Evolutionary conservation across 1,140 invertebrate genomes (phyloP).

Genomic region (Bemisia tabaci): DNA sequence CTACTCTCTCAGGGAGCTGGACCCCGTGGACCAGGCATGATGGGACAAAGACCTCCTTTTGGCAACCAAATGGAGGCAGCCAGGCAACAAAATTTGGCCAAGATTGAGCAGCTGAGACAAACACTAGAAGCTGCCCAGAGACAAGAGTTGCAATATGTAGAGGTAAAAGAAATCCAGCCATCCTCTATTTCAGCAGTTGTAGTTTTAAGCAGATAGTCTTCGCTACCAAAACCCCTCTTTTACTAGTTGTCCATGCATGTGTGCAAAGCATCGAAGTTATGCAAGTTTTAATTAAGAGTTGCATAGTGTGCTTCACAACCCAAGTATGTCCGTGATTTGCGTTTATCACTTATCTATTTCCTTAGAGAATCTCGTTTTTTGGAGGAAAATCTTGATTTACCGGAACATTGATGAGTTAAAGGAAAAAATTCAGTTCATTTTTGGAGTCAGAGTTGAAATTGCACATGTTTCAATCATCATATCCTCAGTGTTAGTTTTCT

Average conservation of each 20-base stretch:
- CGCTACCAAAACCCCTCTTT: neutral
- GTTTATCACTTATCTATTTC: too few species aligned
- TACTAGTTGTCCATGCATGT: too few species aligned
- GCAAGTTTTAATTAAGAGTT: neutral
- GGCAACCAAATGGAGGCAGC: slow-evolving; percentile 42
- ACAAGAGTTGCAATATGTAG: slow-evolving; percentile 59
- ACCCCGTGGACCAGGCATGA: slow-evolving; percentile 21
- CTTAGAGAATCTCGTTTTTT: too few species aligned
- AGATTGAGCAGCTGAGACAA: slow-evolving; percentile 51
- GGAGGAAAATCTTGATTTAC: too few species aligned
- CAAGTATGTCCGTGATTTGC: neutral
- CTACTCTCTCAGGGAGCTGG: neutral
- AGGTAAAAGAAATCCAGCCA: slow-evolving; percentile 43
- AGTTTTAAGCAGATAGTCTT: neutral
- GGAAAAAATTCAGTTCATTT: too few species aligned
- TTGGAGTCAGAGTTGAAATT: too few species aligned
- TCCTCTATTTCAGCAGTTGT: neutral
- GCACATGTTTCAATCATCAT: too few species aligned
- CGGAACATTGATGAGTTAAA: too few species aligned
- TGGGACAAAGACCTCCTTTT: slow-evolving; percentile 34
- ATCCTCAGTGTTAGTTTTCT: too few species aligned
- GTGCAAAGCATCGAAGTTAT: neutral
- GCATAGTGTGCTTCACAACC: neutral
- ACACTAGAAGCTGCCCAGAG: slow-evolving; percentile 58
- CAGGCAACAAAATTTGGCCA: slow-evolving; percentile 49